Conservation (phyloP, 2,113 vertebrate species). For the Lepus americanus region DNA sequence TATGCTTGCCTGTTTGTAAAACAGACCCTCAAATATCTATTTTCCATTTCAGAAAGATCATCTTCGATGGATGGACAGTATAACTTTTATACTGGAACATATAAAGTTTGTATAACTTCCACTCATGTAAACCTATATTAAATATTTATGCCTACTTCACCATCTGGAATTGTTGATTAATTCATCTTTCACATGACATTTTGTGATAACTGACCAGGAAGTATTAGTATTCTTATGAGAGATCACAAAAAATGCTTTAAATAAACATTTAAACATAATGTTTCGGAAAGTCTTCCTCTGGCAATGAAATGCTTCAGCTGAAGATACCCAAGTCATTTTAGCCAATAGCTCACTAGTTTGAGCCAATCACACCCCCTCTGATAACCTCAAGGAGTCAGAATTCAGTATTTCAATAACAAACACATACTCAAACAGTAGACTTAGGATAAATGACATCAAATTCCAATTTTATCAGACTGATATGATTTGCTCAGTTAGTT, state of each 20-base stretch:
- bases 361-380: neutral
- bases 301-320: neutral
- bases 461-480: neutral
- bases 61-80: conserved; percentile 12
- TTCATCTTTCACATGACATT: neutral
- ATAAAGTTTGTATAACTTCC: neutral
- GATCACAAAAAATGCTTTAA: conserved; percentile 46
- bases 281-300: neutral
- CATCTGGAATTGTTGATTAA: conserved; percentile 44
- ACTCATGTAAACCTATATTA: conserved; percentile 57
- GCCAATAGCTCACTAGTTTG: neutral
- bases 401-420: neutral
- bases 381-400: neutral
- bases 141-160: conserved; percentile 48
- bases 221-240: conserved; percentile 53
- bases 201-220: conserved; percentile 56
- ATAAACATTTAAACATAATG: conserved; percentile 3
- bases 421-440: neutral
- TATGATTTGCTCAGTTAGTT: too few species aligned
- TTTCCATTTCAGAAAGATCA: conserved; percentile 71
- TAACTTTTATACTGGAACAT: conserved; percentile 49
- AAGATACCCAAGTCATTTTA: neutral
- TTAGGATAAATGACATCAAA: neutral
- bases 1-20: conserved; percentile 52
- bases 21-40: conserved; percentile 62